Conservation (phyloP, 2,113 vertebrate species). For the Lichenostomus cassidix region DNA sequence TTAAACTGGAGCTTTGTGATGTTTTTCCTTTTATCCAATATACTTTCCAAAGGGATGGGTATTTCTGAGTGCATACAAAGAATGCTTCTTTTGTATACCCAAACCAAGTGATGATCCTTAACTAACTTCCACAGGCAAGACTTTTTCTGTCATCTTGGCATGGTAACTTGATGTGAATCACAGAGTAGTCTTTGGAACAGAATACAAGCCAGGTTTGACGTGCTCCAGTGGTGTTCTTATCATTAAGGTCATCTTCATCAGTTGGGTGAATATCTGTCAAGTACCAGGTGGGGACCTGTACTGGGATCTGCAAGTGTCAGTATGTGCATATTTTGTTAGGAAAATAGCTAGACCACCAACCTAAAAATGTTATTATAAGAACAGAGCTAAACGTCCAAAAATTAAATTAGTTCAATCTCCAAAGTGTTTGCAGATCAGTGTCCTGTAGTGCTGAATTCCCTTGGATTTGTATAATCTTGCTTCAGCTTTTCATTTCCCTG, state of each 20-base stretch:
- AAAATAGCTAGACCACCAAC: neutral
- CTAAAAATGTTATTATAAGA: neutral
- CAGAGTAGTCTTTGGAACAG: neutral
- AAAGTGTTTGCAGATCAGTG: neutral
- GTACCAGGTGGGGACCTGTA: neutral
- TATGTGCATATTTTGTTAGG: neutral
- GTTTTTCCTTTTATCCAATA: neutral
- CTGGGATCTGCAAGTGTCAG: neutral
- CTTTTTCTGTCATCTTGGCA: neutral
- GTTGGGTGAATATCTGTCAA: neutral
- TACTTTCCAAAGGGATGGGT: neutral
- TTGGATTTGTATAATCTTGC: constrained; percentile 17
- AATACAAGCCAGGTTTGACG: neutral
- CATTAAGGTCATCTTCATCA: neutral
- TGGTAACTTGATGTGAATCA: neutral
- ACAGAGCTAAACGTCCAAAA: neutral
- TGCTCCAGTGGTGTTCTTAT: neutral
- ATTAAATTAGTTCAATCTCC: neutral
- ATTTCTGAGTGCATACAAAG: neutral
- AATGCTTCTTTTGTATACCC: neutral
- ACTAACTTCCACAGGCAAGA: neutral
- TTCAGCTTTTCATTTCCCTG: neutral
- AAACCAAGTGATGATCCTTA: neutral
- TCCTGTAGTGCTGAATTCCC: constrained; percentile 49
- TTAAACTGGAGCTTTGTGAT: neutral